These are phyloP conservation scores for Meloidogyne chitwoodi DNA, from an alignment of 1,140 invertebrate genomes.

Conservation along the genomic window DNA sequence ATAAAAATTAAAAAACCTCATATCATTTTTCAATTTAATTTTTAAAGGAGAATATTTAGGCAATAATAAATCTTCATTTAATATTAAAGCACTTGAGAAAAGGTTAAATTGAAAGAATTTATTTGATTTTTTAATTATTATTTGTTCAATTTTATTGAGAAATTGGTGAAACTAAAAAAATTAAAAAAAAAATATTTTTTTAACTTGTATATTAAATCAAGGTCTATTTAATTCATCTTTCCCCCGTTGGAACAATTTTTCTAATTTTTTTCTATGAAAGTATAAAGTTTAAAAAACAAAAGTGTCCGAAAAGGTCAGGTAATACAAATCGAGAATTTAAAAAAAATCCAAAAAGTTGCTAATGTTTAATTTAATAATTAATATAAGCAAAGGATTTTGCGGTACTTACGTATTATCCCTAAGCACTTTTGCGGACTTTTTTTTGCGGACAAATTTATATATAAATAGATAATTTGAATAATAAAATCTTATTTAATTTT, in stretches of 20 bases:
- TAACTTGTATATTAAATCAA: no score
- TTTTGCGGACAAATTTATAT: no score
- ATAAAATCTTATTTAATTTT: no score
- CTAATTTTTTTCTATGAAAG: no score
- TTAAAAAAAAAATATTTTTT: neutral
- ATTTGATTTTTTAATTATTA: neutral
- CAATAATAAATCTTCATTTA: neutral
- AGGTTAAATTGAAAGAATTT: neutral
- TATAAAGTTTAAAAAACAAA: neutral
- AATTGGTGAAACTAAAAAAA: neutral
- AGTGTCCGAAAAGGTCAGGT: neutral
- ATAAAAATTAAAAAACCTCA: neutral
- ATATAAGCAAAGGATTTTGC: no score
- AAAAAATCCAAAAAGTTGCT: neutral
- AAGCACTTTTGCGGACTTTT: no score
- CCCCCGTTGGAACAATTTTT: no score
- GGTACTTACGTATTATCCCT: no score
- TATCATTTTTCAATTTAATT: conserved; percentile 3
- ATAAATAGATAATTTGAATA: no score
- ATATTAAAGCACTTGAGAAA: neutral
- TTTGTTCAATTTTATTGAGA: neutral
- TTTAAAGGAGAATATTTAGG: conserved; percentile 11
- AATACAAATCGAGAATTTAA: neutral
- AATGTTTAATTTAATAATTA: no score
- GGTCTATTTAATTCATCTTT: no score